A percentile compares a stretch with the other conserved stretches of the same genome.
Evolutionary conservation across 2,113 vertebrate species (phyloP).

Genomic region (Actinemys pallida): DNA sequence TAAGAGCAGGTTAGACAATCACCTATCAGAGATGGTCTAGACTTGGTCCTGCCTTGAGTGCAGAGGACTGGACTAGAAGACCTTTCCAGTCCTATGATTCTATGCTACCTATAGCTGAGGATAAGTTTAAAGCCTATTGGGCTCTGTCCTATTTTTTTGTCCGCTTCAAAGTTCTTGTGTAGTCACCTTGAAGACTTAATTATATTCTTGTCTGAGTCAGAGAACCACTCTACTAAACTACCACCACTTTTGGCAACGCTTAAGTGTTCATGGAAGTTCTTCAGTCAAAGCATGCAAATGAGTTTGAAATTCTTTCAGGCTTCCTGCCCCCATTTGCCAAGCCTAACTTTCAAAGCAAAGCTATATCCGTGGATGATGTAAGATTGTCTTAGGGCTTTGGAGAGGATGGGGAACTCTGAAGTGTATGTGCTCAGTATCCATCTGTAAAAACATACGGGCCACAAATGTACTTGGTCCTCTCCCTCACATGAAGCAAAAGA

Average conservation of each 20-base stretch:
- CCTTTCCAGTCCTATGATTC: too few relatives aligned
- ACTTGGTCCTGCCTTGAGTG: too few relatives aligned
- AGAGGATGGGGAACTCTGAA: not conserved
- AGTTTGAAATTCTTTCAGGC: not conserved
- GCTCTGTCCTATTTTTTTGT: not conserved
- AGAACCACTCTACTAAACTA: not conserved
- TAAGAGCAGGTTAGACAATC: too few relatives aligned
- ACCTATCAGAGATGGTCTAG: too few relatives aligned
- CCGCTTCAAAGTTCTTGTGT: not conserved
- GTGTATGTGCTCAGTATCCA: not conserved
- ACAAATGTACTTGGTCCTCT: not conserved
- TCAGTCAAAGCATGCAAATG: not conserved
- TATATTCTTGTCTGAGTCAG: not conserved
- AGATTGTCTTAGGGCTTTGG: not conserved
- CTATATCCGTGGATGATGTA: not conserved
- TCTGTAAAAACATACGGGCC: not conserved
- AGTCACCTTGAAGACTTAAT: not conserved
- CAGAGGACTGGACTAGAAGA: too few relatives aligned
- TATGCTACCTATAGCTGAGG: not conserved
- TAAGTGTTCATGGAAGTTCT: not conserved
- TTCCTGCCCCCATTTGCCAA: not conserved
- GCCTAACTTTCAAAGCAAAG: not conserved
- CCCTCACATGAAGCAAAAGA: too few relatives aligned
- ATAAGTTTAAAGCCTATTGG: not conserved
- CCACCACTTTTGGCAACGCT: not conserved